Evolutionary conservation across 2,797 vertebrate species (phyloP).

Genomic region (Halcyon badia): DNA sequence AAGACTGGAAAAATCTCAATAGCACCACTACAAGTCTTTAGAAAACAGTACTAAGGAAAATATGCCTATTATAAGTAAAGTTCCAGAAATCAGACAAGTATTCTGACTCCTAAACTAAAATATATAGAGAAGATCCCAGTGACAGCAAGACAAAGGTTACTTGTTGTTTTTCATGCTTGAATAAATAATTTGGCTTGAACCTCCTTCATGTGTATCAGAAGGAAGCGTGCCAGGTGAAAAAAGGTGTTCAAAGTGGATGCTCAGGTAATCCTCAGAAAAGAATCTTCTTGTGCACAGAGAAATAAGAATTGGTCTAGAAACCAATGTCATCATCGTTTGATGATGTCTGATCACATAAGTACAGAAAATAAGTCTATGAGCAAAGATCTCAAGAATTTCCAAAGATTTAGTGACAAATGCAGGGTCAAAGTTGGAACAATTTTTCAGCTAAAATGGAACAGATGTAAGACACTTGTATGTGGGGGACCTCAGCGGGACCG

Average conservation of each 20-base stretch:
- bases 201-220: fast-evolving
- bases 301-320: neutral
- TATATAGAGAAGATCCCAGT: neutral
- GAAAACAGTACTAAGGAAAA: neutral
- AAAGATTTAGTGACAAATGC: neutral
- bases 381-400: neutral
- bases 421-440: neutral
- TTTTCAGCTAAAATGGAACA: neutral
- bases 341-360: neutral
- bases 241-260: neutral
- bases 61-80: neutral
- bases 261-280: neutral
- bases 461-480: fast-evolving
- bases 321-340: neutral
- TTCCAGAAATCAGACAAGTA: neutral
- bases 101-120: neutral
- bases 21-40: neutral
- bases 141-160: neutral
- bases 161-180: neutral
- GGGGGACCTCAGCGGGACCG: no score
- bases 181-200: conserved; percentile 7
- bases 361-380: neutral
- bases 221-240: neutral
- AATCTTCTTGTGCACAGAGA: neutral
- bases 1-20: neutral